phyloP scores from a whole-genome alignment of 64 coral and sea anemone genomes.

The Montipora cactus region DNA sequence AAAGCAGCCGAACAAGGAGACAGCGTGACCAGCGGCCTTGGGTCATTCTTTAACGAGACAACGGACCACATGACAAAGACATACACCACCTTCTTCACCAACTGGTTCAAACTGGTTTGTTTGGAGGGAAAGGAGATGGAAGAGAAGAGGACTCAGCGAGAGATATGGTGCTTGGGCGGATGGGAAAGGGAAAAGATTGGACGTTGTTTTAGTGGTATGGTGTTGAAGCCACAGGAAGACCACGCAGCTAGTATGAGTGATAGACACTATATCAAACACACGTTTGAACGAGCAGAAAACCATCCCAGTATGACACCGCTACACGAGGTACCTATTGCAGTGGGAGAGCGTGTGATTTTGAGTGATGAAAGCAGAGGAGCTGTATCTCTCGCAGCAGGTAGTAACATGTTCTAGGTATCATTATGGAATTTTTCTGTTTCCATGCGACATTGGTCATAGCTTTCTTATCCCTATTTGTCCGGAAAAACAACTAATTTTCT shows the following conservation, averaged over 20 bases:
- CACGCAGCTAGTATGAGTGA: background rate
- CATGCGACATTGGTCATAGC: background rate
- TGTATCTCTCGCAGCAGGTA: slow-evolving; percentile 86
- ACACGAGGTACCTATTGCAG: slow-evolving; percentile 70
- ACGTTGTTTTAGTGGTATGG: slow-evolving; percentile 88
- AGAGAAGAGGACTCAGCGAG: slow-evolving; percentile 66
- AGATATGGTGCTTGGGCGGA: slow-evolving; percentile 90
- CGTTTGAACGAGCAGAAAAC: slow-evolving; percentile 66
- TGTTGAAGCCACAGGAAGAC: slow-evolving; percentile 47
- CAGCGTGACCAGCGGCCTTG: slow-evolving; percentile 76
- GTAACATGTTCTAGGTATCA: background rate
- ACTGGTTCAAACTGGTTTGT: slow-evolving; percentile 88
- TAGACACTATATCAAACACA: slow-evolving; percentile 49
- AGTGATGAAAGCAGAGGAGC: slow-evolving; percentile 76
- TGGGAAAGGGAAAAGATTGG: slow-evolving; percentile 86
- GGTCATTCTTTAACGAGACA: slow-evolving; percentile 74
- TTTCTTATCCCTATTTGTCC: too few relatives aligned
- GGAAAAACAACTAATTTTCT: too few relatives aligned
- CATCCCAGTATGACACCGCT: slow-evolving; percentile 66
- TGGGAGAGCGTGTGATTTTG: slow-evolving; percentile 88
- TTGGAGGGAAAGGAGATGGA: slow-evolving; percentile 88
- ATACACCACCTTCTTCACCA: slow-evolving; percentile 79
- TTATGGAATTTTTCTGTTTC: background rate
- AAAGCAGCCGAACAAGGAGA: slow-evolving; percentile 91
- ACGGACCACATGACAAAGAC: slow-evolving; percentile 82